phyloP scores from a whole-genome alignment of 2,797 vertebrate genomes.

The Cuculus canorus region DNA sequence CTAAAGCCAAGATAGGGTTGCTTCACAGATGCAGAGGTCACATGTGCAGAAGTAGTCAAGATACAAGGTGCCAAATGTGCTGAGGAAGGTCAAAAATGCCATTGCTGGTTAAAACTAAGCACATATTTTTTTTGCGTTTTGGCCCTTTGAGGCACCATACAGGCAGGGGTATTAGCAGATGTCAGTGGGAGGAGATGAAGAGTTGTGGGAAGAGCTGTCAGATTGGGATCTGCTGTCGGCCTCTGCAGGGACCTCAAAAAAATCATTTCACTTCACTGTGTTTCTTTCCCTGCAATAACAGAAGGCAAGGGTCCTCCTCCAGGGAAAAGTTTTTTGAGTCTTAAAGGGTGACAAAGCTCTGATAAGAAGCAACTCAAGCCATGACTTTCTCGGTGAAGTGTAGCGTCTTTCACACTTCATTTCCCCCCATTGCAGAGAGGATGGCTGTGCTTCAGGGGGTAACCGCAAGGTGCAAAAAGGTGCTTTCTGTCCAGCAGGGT shows the following conservation, averaged over 20 bases:
- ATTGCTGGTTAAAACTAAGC: neutral
- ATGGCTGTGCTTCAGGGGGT: neutral
- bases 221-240: neutral
- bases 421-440: neutral
- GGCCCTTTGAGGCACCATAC: constrained; percentile 15
- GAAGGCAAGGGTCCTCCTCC: neutral
- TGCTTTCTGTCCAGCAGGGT: neutral
- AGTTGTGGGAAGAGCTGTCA: neutral
- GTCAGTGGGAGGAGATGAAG: neutral
- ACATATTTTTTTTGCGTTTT: neutral
- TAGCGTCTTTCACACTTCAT: neutral
- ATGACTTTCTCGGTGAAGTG: accelerated
- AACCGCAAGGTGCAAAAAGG: neutral
- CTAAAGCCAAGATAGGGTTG: neutral
- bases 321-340: neutral
- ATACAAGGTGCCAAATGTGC: neutral
- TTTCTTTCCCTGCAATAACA: neutral
- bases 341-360: neutral
- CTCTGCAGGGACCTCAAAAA: neutral
- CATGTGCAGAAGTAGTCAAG: constrained; percentile 28
- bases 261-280: neutral
- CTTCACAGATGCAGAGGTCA: neutral
- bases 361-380: neutral
- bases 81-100: constrained; percentile 19
- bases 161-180: constrained; percentile 19